These are phyloP conservation scores for Anguilla pacifica DNA, from an alignment of 2,797 vertebrate genomes.

Conservation along the genomic window DNA sequence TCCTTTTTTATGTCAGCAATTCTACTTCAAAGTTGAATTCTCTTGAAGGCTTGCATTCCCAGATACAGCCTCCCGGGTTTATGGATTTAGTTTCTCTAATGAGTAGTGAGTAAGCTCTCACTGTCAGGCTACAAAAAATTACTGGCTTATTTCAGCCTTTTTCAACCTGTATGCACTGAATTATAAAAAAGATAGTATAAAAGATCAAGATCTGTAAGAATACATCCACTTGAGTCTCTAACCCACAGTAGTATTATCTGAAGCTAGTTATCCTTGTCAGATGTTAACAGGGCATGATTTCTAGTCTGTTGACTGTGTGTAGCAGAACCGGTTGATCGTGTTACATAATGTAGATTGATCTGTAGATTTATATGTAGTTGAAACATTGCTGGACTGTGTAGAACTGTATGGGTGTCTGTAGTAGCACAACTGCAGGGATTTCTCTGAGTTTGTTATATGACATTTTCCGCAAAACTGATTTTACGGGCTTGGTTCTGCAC, in stretches of 20 bases:
- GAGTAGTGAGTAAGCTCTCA: neutral
- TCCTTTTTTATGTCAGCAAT: neutral
- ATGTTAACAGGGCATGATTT: neutral
- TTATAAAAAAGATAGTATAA: neutral
- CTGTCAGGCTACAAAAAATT: neutral
- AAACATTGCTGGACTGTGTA: no score
- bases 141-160: neutral
- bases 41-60: neutral
- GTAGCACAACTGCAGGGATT: no score
- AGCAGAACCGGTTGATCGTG: no score
- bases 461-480: no score
- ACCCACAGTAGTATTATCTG: neutral
- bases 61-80: neutral
- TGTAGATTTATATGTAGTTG: no score
- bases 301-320: neutral
- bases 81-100: neutral
- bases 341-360: no score
- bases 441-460: no score
- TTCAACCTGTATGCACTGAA: neutral
- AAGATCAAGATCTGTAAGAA: neutral
- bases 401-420: no score
- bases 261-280: neutral
- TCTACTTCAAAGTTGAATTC: neutral
- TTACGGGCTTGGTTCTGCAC: no score
- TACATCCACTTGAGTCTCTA: neutral